Evolutionary conservation across 1,140 invertebrate genomes (phyloP), one percentile per base, ranked within the genome.

Genomic region (Apocrypta bakeri): DNA sequence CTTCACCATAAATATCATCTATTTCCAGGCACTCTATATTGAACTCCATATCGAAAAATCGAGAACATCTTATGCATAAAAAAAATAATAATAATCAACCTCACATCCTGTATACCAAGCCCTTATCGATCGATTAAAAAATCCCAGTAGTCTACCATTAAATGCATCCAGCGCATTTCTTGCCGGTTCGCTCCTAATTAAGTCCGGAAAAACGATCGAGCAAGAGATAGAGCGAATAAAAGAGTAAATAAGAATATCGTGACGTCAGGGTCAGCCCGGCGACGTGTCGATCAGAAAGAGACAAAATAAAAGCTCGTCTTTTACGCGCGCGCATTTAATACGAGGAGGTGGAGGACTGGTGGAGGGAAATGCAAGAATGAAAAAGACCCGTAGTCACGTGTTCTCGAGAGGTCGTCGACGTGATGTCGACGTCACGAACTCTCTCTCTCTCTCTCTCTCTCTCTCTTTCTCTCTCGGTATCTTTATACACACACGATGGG

Each of bases 351-450:
- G 14, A 21, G n/a, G 48, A 56, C n/a, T n/a, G n/a, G n/a, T 11
- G n/a, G 64, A 27, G 27, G 29, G 12, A 71, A 7, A 33, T 11
- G 11, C 14, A 31, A 21, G 29, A 37, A 25, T 24, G 29, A 25
- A 63, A 37, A 76, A 76, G 61, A 64, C 31, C 9, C 9, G 14
- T 0, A 66, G 75, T 64, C 75, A 77, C 61, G 61, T 77, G 29
- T 31, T 29, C 25, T 31, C 31, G 21, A 77, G 29, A 37, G 33
- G 56, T 25, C 61, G 63, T 12, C 61, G 61, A 61, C 75, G 75
- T 29, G 61, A 77, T 31, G 63, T 24, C n/a, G 33, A 77, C 61
- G 64, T 78, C 76, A 69, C 29, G 68, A 37, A 9, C 33, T 9
- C n/a, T n/a, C n/a, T n/a, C n/a, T n/a, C n/a, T n/a, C n/a, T n/a